Conservation (phyloP, 1,140 invertebrate species). For the Prorops nasuta region DNA sequence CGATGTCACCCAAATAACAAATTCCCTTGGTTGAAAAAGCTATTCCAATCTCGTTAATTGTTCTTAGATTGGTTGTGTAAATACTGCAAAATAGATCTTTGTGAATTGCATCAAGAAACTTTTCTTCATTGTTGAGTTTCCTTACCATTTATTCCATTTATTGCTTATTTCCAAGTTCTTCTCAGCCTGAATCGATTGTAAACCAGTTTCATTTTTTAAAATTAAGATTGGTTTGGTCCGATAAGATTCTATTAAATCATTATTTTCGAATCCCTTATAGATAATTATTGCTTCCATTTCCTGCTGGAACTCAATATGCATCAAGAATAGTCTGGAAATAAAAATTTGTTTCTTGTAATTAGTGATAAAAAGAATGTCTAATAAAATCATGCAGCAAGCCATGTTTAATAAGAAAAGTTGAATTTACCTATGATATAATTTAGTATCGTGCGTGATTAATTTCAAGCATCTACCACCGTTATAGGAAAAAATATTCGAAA, state of each 20-base stretch:
- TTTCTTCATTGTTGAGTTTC: not conserved
- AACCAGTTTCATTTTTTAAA: constrained; percentile 32
- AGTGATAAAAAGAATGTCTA: constrained; percentile 1
- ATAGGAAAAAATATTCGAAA: constrained; percentile 38
- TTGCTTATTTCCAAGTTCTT: constrained; percentile 24
- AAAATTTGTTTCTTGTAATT: no score
- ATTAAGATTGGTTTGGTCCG: constrained; percentile 32
- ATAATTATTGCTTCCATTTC: constrained; percentile 40
- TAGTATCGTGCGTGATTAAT: constrained; percentile 34
- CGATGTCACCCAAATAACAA: constrained; percentile 44
- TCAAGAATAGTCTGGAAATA: constrained; percentile 41
- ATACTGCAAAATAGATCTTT: constrained; percentile 28
- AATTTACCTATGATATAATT: constrained; percentile 41
- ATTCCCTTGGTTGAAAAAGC: constrained; percentile 26
- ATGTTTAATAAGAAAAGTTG: not conserved
- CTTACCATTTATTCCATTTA: constrained; percentile 45
- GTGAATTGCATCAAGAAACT: not conserved
- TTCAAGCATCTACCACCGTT: constrained; percentile 50
- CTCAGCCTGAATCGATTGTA: constrained; percentile 25
- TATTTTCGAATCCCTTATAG: constrained; percentile 23
- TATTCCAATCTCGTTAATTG: constrained; percentile 44
- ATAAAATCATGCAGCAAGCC: not conserved
- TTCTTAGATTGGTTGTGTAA: constrained; percentile 36
- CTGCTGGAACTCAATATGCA: constrained; percentile 34
- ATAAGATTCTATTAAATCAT: not conserved